Conservation (phyloP, 2,888 invertebrate species). For the Conistra vaccinii region DNA sequence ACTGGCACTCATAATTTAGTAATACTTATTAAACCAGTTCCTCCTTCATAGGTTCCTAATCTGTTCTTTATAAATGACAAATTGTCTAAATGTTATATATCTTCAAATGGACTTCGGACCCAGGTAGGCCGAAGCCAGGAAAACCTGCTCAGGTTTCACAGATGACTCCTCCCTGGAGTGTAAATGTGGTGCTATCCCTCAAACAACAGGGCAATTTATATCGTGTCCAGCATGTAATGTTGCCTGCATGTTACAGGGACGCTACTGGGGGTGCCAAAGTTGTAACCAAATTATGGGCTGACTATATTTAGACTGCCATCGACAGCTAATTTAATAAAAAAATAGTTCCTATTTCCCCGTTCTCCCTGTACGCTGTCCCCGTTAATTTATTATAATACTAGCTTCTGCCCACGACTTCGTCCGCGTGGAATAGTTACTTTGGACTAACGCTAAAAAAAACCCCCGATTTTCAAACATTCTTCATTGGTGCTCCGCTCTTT, state of each 20-base stretch:
- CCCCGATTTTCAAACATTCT: too few species aligned
- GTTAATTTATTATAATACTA: too few species aligned
- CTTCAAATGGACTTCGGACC: not conserved
- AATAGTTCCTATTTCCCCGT: too few species aligned
- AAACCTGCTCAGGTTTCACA: not conserved
- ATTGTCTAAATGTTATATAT: not conserved
- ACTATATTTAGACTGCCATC: not conserved
- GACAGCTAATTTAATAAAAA: too few species aligned
- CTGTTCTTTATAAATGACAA: not conserved
- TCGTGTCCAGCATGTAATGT: not conserved
- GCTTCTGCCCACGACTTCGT: too few species aligned
- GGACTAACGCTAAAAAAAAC: too few species aligned
- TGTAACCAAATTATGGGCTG: not conserved
- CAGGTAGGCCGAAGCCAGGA: not conserved
- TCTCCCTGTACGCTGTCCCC: too few species aligned
- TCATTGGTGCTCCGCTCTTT: too few species aligned
- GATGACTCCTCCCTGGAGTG: not conserved
- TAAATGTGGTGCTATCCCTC: not conserved
- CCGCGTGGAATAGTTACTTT: too few species aligned
- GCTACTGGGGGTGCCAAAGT: not conserved
- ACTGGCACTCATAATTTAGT: not conserved
- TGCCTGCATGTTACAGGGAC: not conserved
- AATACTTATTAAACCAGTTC: not conserved
- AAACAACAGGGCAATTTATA: not conserved
- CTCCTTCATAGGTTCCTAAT: not conserved